Evolutionary conservation across 2,888 invertebrate genomes (phyloP).

Genomic region (Rhimphoctona megacephalus): DNA sequence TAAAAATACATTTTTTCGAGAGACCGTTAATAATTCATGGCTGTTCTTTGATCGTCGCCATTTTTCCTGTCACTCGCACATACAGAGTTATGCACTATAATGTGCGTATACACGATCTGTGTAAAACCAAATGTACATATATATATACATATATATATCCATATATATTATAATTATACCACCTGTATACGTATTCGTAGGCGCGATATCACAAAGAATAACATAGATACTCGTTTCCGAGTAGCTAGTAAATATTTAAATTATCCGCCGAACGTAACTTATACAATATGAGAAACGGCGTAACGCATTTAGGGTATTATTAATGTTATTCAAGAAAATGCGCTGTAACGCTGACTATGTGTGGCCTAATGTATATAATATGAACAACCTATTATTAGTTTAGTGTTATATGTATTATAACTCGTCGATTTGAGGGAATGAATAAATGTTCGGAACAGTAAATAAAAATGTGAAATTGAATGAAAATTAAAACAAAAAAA

Average conservation of each 20-base stretch:
- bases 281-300: slow-evolving; percentile 1
- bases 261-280: slow-evolving; percentile 7
- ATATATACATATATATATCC: background rate
- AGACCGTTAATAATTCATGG: slow-evolving; percentile 1
- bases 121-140: slow-evolving; percentile 38
- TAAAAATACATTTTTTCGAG: background rate
- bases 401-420: slow-evolving; percentile 30
- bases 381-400: slow-evolving; percentile 21
- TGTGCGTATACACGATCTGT: slow-evolving; percentile 12
- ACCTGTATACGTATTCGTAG: slow-evolving; percentile 26
- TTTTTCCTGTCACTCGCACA: background rate
- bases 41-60: background rate
- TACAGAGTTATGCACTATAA: background rate
- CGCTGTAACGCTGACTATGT: slow-evolving; percentile 44
- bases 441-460: slow-evolving; percentile 27
- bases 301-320: slow-evolving; percentile 22
- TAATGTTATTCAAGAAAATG: slow-evolving; percentile 31
- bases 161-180: slow-evolving; percentile 7
- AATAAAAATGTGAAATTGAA: background rate
- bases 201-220: slow-evolving; percentile 5
- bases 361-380: slow-evolving; percentile 62
- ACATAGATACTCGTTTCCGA: background rate
- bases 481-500: background rate
- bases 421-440: background rate
- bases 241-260: slow-evolving; percentile 24